These are phyloP conservation scores for Hypomecis atomaria DNA, from an alignment of 2,888 invertebrate genomes.

Conservation along the genomic window DNA sequence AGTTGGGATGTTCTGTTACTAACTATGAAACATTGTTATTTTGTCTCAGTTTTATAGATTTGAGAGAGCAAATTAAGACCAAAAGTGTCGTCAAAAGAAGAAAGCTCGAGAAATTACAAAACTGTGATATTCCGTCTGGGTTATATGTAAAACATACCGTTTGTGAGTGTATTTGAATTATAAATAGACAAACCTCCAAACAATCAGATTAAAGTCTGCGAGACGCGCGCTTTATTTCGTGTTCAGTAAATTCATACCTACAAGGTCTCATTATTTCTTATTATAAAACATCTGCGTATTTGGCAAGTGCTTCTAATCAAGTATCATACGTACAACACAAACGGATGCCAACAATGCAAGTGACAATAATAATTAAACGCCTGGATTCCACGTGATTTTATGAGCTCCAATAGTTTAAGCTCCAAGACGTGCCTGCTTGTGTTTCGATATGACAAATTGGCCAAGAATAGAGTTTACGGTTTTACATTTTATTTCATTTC, in stretches of 20 bases:
- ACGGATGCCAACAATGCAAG: conserved; percentile 33
- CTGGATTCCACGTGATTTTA: conserved; percentile 23
- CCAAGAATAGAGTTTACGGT: conserved; percentile 41
- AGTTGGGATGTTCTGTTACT: background rate
- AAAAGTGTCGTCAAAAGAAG: no score
- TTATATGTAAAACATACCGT: background rate
- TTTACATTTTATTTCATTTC: conserved; percentile 31
- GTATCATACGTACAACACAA: background rate
- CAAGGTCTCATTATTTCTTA: no score
- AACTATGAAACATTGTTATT: no score
- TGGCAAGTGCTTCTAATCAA: conserved; percentile 11
- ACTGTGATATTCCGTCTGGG: background rate
- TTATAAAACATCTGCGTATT: conserved; percentile 3
- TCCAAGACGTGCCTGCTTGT: conserved; percentile 27
- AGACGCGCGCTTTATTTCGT: no score
- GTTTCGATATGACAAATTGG: conserved; percentile 45
- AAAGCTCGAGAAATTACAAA: no score
- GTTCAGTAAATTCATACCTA: no score
- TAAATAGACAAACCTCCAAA: no score
- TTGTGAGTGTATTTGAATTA: no score
- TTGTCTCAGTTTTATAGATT: no score
- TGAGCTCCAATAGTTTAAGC: conserved; percentile 35
- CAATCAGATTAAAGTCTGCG: no score
- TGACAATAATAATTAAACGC: conserved; percentile 20
- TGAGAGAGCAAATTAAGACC: no score